Evolutionary conservation across 1,140 invertebrate genomes (phyloP).

Genomic region (Drosophila funebris): DNA sequence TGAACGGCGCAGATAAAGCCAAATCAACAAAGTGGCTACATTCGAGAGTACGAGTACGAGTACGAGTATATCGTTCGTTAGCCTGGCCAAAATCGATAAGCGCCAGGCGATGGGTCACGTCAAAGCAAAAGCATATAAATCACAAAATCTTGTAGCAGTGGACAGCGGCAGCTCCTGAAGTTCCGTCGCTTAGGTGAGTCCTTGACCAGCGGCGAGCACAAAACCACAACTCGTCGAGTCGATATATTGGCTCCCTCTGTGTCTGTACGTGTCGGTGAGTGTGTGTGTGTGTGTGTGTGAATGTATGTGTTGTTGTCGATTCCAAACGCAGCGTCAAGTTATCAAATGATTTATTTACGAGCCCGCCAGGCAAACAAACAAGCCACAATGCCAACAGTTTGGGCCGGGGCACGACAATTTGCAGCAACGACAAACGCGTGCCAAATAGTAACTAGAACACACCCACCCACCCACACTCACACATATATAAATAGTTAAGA

Average conservation of each 20-base stretch:
- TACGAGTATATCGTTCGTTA: slow-evolving; percentile 4
- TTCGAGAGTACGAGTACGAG: slow-evolving; percentile 33
- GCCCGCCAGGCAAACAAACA: slow-evolving; percentile 76
- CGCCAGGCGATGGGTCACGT: slow-evolving; percentile 54
- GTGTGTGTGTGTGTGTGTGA: slow-evolving; percentile 6
- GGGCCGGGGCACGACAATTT: slow-evolving; percentile 57
- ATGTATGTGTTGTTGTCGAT: slow-evolving; percentile 18
- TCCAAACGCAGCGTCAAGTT: slow-evolving; percentile 71
- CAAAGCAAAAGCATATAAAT: slow-evolving; percentile 77
- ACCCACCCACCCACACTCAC: not conserved
- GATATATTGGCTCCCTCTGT: slow-evolving; percentile 4
- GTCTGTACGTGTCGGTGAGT: slow-evolving; percentile 14
- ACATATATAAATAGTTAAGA: not conserved
- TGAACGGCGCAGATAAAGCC: slow-evolving; percentile 55
- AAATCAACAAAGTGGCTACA: slow-evolving; percentile 63
- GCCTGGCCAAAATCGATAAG: slow-evolving; percentile 45
- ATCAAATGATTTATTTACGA: slow-evolving; percentile 82
- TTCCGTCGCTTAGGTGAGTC: slow-evolving; percentile 65
- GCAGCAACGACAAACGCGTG: slow-evolving; percentile 57
- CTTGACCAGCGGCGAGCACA: slow-evolving; percentile 56
- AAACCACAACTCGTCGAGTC: slow-evolving; percentile 11
- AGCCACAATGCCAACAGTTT: slow-evolving; percentile 43
- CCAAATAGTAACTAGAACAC: slow-evolving; percentile 38
- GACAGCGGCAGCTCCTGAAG: slow-evolving; percentile 56
- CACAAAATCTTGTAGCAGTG: slow-evolving; percentile 75